Evolutionary conservation across 2,113 vertebrate species (phyloP).

Genomic region (Nothobranchius furzeri): DNA sequence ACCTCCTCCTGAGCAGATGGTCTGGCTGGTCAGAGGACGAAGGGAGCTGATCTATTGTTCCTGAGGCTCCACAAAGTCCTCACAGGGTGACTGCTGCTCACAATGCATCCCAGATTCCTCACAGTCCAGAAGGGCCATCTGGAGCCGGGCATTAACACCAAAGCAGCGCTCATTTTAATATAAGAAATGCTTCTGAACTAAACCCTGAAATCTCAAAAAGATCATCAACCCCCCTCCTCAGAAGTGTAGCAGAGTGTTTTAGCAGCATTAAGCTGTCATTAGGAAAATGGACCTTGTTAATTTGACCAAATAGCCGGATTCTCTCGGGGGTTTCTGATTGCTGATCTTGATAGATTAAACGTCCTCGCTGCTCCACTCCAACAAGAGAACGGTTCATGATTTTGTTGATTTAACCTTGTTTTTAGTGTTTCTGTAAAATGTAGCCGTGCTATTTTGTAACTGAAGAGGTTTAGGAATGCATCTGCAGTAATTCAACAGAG

Average conservation of each 20-base stretch:
- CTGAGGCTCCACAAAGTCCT: conserved; percentile 53
- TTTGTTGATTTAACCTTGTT: conserved; percentile 4
- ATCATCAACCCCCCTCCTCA: conserved; percentile 37
- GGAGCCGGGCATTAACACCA: conserved; percentile 37
- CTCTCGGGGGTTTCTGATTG: conserved; percentile 26
- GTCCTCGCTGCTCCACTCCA: background rate
- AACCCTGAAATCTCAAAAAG: conserved; percentile 50
- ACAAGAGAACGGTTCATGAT: background rate
- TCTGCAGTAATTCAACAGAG: too few species aligned
- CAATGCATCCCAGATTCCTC: conserved; percentile 56
- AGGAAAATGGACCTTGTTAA: conserved; percentile 62
- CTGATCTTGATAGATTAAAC: conserved; percentile 44
- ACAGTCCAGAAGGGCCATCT: conserved; percentile 26
- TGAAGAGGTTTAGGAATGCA: background rate
- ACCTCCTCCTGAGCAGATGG: conserved; percentile 74
- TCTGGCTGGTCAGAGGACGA: conserved; percentile 46
- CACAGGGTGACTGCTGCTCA: conserved; percentile 31
- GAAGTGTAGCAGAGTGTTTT: conserved; percentile 43
- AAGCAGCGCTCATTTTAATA: conserved; percentile 46
- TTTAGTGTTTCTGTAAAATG: background rate
- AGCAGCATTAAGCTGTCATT: conserved; percentile 61
- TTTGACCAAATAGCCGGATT: conserved; percentile 37
- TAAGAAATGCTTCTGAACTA: conserved; percentile 51
- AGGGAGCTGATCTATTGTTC: conserved; percentile 67
- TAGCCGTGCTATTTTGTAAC: background rate